These are phyloP conservation scores for Idaea biselata DNA, from an alignment of 2,888 invertebrate species.

Conservation along the genomic window DNA sequence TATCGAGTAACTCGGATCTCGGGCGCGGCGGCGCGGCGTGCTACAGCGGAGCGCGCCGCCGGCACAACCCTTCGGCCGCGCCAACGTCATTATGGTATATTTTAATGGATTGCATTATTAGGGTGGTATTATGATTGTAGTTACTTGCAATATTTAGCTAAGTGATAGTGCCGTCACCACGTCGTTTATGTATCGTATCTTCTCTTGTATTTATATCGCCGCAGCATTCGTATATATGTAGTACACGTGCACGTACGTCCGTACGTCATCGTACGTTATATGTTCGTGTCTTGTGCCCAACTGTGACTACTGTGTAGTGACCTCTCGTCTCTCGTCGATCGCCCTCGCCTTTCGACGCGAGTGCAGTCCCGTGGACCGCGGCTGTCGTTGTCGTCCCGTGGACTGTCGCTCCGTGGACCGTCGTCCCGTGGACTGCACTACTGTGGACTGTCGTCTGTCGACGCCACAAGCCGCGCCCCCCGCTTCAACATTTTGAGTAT, in stretches of 20 bases:
- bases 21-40: constrained; percentile 22
- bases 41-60: background rate
- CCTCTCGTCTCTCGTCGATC: constrained; percentile 41
- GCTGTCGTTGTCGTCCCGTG: no score
- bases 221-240: constrained; percentile 28
- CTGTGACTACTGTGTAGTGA: constrained; percentile 65
- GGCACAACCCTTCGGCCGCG: constrained; percentile 24
- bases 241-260: constrained; percentile 30
- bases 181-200: constrained; percentile 35
- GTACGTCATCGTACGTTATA: constrained; percentile 41
- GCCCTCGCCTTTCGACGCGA: no score
- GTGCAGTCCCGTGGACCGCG: no score
- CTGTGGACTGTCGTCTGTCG: constrained; percentile 25
- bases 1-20: constrained; percentile 45
- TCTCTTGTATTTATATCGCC: constrained; percentile 44
- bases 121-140: constrained; percentile 66
- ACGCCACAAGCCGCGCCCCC: constrained; percentile 17
- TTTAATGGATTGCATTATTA: constrained; percentile 62
- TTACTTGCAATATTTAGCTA: constrained; percentile 73
- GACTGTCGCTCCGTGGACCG: no score
- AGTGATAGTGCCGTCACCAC: constrained; percentile 62
- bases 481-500: constrained; percentile 71
- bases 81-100: constrained; percentile 47
- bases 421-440: no score
- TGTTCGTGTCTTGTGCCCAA: constrained; percentile 10